These are phyloP conservation scores for Pseudorasbora parva DNA, from an alignment of 2,113 vertebrate genomes.

Conservation along the genomic window DNA sequence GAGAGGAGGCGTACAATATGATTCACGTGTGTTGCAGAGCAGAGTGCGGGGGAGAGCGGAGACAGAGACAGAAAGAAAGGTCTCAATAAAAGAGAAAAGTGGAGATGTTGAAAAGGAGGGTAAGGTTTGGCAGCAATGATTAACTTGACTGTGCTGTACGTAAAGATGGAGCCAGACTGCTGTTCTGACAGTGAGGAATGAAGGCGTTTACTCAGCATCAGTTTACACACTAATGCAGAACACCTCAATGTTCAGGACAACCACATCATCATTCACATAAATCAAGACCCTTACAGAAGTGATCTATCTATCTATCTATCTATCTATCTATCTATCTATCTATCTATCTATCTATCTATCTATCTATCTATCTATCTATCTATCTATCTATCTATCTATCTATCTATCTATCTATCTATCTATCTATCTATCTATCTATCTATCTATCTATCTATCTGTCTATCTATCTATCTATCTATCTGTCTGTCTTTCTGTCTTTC, in stretches of 20 bases:
- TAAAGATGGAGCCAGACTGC: conserved; percentile 13
- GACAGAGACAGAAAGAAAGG: conserved; percentile 12
- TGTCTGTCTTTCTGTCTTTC: too few species aligned
- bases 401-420: too few species aligned
- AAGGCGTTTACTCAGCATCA: conserved; percentile 23
- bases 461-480: too few species aligned
- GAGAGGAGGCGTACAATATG: conserved; percentile 44
- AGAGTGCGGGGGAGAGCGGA: conserved; percentile 41
- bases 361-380: too few species aligned
- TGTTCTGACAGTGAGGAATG: neutral
- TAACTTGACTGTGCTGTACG: neutral
- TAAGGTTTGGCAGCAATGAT: neutral
- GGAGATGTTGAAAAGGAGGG: conserved; percentile 6
- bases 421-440: too few species aligned
- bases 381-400: too few species aligned
- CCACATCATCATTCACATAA: neutral
- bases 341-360: too few species aligned
- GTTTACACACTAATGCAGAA: neutral
- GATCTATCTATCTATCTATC: too few species aligned
- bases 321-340: too few species aligned
- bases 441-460: too few species aligned
- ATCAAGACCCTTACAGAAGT: neutral
- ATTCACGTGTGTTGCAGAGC: conserved; percentile 41
- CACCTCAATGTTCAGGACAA: neutral
- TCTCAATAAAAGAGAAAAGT: conserved; percentile 25